Evolutionary conservation across 2,113 vertebrate genomes (phyloP), one percentile per base, ranked within the genome.

Genomic region (Actinemys pallida): DNA sequence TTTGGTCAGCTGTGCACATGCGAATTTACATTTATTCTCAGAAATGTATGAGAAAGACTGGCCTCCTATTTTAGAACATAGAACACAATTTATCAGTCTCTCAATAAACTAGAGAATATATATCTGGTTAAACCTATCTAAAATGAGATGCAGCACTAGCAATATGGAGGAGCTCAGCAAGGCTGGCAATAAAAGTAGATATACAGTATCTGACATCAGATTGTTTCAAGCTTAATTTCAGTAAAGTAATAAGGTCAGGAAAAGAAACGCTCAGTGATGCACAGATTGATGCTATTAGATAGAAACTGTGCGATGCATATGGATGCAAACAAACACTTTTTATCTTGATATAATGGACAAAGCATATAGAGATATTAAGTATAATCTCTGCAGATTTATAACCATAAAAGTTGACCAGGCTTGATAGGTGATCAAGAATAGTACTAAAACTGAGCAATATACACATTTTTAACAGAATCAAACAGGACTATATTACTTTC

Each of bases 171-270:
- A 98, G 86, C 96, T 98, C 97, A 94, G 97, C 96, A 98, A 98
- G 95, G 78, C 97, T 97, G 96, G 98, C 98, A 98, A 98, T 98
- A 98, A 98, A 98, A 98, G 97, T 94, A 98, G 98, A 98, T 98
- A 98, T 98, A 98, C 98, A 98, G 97, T 98, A 97, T 97, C 98
- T 98, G 98, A 98, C 98, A 98, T 97, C 97, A 97, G 97, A 98
- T 98, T 98, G 98, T 98, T 98, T 98, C 98, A 98, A 98, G 98
- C 98, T 98, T 98, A 98, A 98, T 98, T 98, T 98, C 98, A 98
- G 98, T 97, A 98, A 98, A 98, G 98, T 98, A 98, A 98, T 98
- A 98, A 98, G 98, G 98, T 98, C 98, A 98, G 98, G 96, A 96
- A 98, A 98, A 98, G 98, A 98, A 98, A 97, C 1, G 47, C 96